A percentile compares a stretch with the other conserved stretches of the same genome.
phyloP scores from a whole-genome alignment of 2,113 vertebrate genomes.

The Tragelaphus scriptus region DNA sequence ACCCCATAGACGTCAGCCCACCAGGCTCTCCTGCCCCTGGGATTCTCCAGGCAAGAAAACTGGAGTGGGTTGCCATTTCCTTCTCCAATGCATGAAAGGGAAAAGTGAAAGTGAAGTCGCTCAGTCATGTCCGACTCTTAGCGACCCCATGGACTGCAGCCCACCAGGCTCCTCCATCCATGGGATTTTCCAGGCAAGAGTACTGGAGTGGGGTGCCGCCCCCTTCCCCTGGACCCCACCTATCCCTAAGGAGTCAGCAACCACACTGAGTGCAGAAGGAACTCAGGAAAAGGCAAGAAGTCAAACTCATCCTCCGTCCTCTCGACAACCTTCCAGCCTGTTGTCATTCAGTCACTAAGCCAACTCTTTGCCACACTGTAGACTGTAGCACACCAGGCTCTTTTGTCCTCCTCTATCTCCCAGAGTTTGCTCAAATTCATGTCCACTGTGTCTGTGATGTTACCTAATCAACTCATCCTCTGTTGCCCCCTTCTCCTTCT shows the following conservation, averaged over 20 bases:
- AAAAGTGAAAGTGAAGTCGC: no score
- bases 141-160: no score
- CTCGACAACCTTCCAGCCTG: background rate
- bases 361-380: background rate
- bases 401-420: background rate
- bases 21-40: no score
- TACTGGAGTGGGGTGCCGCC: no score
- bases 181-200: no score
- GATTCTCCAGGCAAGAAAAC: no score
- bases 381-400: background rate
- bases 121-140: no score
- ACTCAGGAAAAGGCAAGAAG: background rate
- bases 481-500: background rate
- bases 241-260: background rate
- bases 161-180: no score
- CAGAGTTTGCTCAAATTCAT: background rate
- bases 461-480: background rate
- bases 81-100: no score
- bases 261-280: background rate
- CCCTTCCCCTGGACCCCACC: background rate
- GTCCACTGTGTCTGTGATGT: background rate
- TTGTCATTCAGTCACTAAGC: background rate
- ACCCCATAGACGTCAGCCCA: no score
- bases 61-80: no score
- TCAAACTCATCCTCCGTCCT: background rate